phyloP scores from a whole-genome alignment of 2,113 vertebrate genomes.

The Lethenteron reissneri region DNA sequence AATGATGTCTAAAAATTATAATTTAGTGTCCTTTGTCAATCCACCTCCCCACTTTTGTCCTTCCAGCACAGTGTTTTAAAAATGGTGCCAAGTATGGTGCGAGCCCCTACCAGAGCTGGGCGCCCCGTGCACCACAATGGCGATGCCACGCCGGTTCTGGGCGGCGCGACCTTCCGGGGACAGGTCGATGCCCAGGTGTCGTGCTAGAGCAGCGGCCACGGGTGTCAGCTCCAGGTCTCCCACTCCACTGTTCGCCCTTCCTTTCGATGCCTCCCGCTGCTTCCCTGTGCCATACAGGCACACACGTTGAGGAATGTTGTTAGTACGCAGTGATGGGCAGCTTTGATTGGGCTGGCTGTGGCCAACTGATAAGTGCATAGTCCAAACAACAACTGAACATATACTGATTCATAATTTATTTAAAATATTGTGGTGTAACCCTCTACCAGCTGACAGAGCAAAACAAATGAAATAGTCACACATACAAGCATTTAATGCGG shows the following conservation, averaged over 20 bases:
- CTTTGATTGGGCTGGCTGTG: too few relatives aligned
- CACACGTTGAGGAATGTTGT: not conserved
- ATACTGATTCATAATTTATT: too few relatives aligned
- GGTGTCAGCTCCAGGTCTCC: constrained; percentile 29
- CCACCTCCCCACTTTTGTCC: not conserved
- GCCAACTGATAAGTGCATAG: too few relatives aligned
- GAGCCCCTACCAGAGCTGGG: constrained; percentile 34
- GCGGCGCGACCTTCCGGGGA: constrained; percentile 21
- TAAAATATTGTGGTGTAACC: too few relatives aligned
- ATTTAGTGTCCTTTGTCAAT: not conserved
- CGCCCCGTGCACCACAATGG: constrained; percentile 43
- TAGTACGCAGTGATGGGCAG: not conserved
- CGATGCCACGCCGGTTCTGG: constrained; percentile 28
- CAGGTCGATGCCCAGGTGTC: constrained; percentile 25
- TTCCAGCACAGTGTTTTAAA: too few relatives aligned
- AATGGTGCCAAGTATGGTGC: too few relatives aligned
- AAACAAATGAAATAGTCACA: too few relatives aligned
- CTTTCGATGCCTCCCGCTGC: not conserved
- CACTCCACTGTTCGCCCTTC: constrained; percentile 9
- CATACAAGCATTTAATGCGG: too few relatives aligned
- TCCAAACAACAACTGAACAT: too few relatives aligned
- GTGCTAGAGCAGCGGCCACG: constrained; percentile 26
- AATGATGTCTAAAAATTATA: not conserved
- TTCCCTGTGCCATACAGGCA: constrained; percentile 1
- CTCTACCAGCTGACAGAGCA: too few relatives aligned